Evolutionary conservation across 2,888 invertebrate species (phyloP).

Genomic region (Ichneumoninae sp.): DNA sequence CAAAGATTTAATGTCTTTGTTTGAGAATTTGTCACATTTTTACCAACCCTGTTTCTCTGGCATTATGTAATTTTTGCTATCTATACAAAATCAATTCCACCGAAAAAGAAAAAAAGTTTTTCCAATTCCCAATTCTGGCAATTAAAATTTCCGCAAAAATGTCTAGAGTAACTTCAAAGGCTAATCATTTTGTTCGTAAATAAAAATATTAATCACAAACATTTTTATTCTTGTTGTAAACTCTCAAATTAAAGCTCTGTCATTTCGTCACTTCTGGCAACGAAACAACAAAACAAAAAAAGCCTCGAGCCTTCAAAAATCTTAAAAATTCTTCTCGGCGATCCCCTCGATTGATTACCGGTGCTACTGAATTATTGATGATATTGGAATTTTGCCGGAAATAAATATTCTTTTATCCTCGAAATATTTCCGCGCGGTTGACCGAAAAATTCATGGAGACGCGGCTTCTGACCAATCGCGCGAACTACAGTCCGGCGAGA

Average conservation of each 20-base stretch:
- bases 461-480: slow-evolving; percentile 24
- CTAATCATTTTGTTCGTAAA: neutral
- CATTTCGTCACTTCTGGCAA: neutral
- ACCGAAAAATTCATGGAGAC: slow-evolving; percentile 14
- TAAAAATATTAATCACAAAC: neutral
- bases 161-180: neutral
- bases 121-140: too few relatives aligned
- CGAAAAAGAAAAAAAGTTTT: too few relatives aligned
- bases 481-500: slow-evolving; percentile 12
- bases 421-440: slow-evolving; percentile 6
- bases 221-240: neutral
- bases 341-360: neutral
- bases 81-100: neutral
- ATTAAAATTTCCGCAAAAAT: too few relatives aligned
- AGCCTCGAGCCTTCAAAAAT: neutral
- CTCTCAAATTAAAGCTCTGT: neutral
- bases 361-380: neutral
- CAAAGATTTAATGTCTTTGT: too few relatives aligned
- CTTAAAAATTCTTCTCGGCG: neutral
- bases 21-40: neutral
- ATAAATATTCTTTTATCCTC: neutral
- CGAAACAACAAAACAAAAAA: neutral
- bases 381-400: slow-evolving; percentile 8
- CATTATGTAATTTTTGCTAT: neutral
- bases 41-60: neutral